Evolutionary conservation across 1,140 invertebrate species (phyloP), one percentile per base, ranked within the genome.

Genomic region (Cepaea nemoralis): DNA sequence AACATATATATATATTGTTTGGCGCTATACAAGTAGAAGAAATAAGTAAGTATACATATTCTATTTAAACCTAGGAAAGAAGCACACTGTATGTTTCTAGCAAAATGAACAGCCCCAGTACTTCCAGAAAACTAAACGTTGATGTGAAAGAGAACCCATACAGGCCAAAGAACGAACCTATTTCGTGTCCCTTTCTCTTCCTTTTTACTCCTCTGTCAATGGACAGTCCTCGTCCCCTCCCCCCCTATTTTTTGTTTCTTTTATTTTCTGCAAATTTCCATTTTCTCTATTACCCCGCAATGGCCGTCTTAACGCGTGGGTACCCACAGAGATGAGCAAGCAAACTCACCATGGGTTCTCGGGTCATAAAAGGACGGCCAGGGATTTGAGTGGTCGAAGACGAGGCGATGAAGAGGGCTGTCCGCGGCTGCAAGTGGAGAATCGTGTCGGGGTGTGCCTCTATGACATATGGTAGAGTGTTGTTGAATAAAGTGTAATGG

Each of bases 311-410:
- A n/a, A 63, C 59, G 59, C 59, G 59, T 63, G 59, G n/a, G n/a
- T 63, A 63, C 59, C 27, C 27, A 27, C 59, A 31, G 59, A 63
- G 59, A 63, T 63, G 59, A 27, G 59, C 59, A 63, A 63, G 59
- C 59, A 63, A 63, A 63, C 8, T 27, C n/a, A 63, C 6, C 27
- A 16, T 63, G 16, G 27, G 27, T 63, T 63, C 59, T 63, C n/a
- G 1, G n/a, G 59, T 2, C 6, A 5, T 5, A 16, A 31, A 63
- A 63, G 33, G 59, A 63, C 16, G 19, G 59, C 59, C 59, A 63
- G n/a, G 33, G 16, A 3, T 31, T 63, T 63, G 59, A 63, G 59
- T 31, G 27, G n/a, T 63, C 16, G 10, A 31, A 10, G 59, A 63
- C 27, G 59, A 63, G 59, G 33, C 27, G 59, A 0, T 63, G 59